phyloP scores from a whole-genome alignment of 2,888 invertebrate species.

The Monoplex corrugatus region DNA sequence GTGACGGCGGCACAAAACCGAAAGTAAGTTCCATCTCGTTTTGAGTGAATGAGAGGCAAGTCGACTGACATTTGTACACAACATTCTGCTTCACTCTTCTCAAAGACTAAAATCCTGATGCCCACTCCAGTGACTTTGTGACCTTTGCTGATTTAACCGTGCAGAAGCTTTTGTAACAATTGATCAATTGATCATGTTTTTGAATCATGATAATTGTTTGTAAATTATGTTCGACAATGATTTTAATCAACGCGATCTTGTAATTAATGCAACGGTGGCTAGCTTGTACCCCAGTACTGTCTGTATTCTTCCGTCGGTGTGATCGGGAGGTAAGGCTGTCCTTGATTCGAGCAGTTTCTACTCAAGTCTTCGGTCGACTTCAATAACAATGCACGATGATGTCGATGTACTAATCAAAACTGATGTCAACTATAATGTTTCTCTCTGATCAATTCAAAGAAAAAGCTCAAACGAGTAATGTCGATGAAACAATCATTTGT shows the following conservation, averaged over 20 bases:
- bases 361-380: no score
- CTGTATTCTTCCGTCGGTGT: no score
- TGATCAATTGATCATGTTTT: neutral
- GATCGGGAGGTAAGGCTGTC: no score
- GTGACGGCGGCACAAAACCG: neutral
- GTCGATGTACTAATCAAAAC: no score
- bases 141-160: neutral
- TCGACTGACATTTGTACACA: neutral
- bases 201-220: neutral
- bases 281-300: no score
- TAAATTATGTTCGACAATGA: no score
- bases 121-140: neutral
- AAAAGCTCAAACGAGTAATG: neutral
- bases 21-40: neutral
- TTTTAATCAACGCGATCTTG: no score
- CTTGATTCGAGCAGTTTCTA: no score
- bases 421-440: no score
- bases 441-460: no score
- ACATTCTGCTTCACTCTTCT: neutral
- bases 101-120: neutral
- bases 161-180: neutral
- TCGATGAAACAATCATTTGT: neutral
- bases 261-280: no score
- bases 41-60: neutral
- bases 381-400: no score